Conservation (phyloP, 2,113 vertebrate species). For the Python bivittatus region DNA sequence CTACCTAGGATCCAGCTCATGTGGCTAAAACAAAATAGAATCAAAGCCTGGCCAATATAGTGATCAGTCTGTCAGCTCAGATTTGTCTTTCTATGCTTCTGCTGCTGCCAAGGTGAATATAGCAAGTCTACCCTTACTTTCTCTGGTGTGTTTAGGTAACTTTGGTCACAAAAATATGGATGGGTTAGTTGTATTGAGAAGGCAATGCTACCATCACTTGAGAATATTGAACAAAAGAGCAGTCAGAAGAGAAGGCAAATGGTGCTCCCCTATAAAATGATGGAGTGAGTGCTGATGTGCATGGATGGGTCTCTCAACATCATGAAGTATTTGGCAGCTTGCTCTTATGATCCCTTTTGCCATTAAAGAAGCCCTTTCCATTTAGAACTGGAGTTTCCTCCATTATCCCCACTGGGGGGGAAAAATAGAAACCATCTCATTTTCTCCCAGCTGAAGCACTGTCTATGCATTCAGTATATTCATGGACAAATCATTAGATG, state of each 20-base stretch:
- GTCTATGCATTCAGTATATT: background rate
- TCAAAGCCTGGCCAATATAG: background rate
- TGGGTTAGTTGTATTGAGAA: background rate
- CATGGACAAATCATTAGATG: slow-evolving; percentile 4
- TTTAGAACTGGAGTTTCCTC: background rate
- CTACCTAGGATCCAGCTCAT: background rate
- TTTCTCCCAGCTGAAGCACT: background rate
- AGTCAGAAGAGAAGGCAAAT: background rate
- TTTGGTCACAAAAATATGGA: background rate
- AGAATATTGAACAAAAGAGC: background rate
- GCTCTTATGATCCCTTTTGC: background rate
- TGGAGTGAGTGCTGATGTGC: background rate
- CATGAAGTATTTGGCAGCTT: background rate
- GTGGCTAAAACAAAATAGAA: background rate
- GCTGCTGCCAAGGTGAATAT: background rate
- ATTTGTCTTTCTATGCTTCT: background rate
- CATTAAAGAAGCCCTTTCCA: background rate
- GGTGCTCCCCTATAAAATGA: background rate
- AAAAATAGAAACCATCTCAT: background rate
- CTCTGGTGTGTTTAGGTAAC: background rate
- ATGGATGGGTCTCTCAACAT: background rate
- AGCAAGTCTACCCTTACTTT: background rate
- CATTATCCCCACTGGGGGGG: background rate
- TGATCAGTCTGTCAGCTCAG: background rate
- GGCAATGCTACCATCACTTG: background rate